Evolutionary conservation across 2,888 invertebrate genomes (phyloP).

Genomic region (Ditylenchus weischeri): DNA sequence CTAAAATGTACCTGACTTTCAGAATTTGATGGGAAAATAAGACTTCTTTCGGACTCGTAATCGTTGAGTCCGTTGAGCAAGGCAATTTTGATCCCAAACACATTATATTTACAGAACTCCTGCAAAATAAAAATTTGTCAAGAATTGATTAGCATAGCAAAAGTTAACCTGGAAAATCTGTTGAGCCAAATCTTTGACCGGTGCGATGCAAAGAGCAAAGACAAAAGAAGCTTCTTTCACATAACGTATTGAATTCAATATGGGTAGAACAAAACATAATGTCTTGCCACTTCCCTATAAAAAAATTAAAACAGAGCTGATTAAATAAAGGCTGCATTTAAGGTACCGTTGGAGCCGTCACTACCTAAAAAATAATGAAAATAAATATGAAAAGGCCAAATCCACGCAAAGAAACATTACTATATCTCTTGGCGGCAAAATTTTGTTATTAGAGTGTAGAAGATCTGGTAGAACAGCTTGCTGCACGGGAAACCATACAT

Average conservation of each 20-base stretch:
- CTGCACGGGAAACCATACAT: conserved; percentile 55
- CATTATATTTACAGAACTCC: conserved; percentile 47
- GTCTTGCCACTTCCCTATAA: conserved; percentile 79
- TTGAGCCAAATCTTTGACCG: conserved; percentile 82
- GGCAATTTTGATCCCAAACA: conserved; percentile 32
- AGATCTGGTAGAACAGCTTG: conserved; percentile 48
- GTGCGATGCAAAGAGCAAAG: conserved; percentile 79
- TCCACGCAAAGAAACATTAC: conserved; percentile 66
- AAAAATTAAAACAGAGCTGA: too few relatives aligned
- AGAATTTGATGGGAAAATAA: not conserved
- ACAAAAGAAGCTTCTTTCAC: conserved; percentile 24
- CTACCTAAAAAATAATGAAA: not conserved
- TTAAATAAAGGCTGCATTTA: not conserved
- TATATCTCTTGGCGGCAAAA: conserved; percentile 72
- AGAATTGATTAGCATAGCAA: not conserved
- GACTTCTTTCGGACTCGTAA: conserved; percentile 21
- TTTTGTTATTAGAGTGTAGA: conserved; percentile 20
- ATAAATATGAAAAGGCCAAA: not conserved
- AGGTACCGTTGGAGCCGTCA: too few relatives aligned
- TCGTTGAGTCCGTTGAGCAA: conserved; percentile 34
- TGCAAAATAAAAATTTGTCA: conserved; percentile 12
- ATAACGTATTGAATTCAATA: conserved; percentile 65
- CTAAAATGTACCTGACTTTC: too few relatives aligned
- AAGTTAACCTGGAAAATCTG: conserved; percentile 77
- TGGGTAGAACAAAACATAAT: conserved; percentile 84